Evolutionary conservation across 2,797 vertebrate species (phyloP).

Genomic region (Lateolabrax maculatus): DNA sequence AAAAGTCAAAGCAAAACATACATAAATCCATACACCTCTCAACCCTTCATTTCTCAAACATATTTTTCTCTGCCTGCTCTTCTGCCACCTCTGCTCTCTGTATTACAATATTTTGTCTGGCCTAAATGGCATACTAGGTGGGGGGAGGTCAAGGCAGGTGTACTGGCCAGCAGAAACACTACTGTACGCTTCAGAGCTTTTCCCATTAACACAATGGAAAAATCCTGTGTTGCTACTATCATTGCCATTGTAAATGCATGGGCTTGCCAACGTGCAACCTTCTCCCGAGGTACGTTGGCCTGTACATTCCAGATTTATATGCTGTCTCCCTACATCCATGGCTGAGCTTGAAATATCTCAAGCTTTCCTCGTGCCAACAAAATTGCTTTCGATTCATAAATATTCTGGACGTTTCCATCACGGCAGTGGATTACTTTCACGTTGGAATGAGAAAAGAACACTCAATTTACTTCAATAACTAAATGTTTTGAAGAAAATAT

Average conservation of each 20-base stretch:
- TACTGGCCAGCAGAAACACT: slow-evolving; percentile 41
- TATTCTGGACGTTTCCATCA: slow-evolving; percentile 45
- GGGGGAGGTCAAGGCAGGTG: slow-evolving; percentile 36
- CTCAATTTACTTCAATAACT: slow-evolving; percentile 47
- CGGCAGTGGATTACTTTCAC: slow-evolving; percentile 26
- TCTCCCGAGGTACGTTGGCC: slow-evolving; percentile 25
- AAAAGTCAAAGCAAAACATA: slow-evolving; percentile 17
- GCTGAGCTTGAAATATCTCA: slow-evolving; percentile 61
- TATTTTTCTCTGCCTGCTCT: slow-evolving; percentile 16
- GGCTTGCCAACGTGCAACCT: slow-evolving; percentile 38
- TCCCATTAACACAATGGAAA: slow-evolving; percentile 63
- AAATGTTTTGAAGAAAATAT: slow-evolving; percentile 54
- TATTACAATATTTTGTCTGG: slow-evolving; percentile 32
- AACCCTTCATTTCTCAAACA: not conserved
- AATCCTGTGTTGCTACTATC: slow-evolving; percentile 35
- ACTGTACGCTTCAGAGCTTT: slow-evolving; percentile 62
- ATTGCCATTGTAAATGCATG: slow-evolving; percentile 55
- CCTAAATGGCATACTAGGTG: slow-evolving; percentile 23
- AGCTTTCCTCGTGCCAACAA: slow-evolving; percentile 50
- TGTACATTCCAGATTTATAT: slow-evolving; percentile 63
- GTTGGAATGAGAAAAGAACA: slow-evolving; percentile 31
- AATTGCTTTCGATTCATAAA: slow-evolving; percentile 68
- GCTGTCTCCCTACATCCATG: slow-evolving; percentile 54
- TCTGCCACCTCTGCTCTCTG: slow-evolving; percentile 27
- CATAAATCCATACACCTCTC: not conserved